Percentiles rank a stretch among this genome's conserved stretches.
phyloP scores from a whole-genome alignment of 2,113 vertebrate species.

The Pluvianellus socialis region DNA sequence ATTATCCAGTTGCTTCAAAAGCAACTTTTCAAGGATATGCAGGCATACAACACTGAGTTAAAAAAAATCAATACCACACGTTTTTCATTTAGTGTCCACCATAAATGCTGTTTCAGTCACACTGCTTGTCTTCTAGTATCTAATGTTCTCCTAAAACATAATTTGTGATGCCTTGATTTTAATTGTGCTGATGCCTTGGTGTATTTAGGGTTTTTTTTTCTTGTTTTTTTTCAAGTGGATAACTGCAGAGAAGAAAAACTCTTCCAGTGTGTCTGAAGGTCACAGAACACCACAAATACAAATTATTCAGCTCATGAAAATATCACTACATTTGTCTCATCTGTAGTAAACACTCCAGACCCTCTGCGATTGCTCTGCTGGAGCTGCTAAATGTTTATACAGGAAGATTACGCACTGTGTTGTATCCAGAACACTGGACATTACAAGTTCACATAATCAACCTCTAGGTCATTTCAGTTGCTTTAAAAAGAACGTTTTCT shows the following conservation, averaged over 20 bases:
- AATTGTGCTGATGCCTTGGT: background rate
- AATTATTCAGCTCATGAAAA: background rate
- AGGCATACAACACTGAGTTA: background rate
- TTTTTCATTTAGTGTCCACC: background rate
- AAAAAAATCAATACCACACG: background rate
- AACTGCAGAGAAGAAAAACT: background rate
- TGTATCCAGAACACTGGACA: background rate
- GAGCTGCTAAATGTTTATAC: background rate
- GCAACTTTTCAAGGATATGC: background rate
- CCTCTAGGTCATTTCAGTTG: background rate
- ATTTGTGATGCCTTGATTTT: background rate
- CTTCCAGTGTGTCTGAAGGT: background rate
- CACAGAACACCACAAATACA: background rate
- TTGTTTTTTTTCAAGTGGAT: background rate
- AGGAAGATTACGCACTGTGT: background rate
- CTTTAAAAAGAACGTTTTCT: background rate
- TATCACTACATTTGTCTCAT: background rate
- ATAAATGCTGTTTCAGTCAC: background rate
- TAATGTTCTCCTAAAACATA: background rate
- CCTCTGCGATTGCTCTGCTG: background rate
- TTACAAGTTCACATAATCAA: background rate
- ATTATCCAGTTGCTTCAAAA: background rate
- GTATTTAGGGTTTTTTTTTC: background rate
- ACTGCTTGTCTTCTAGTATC: background rate
- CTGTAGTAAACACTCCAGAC: background rate